Conservation (phyloP, 2,113 vertebrate species). For the Synchiropus splendidus region DNA sequence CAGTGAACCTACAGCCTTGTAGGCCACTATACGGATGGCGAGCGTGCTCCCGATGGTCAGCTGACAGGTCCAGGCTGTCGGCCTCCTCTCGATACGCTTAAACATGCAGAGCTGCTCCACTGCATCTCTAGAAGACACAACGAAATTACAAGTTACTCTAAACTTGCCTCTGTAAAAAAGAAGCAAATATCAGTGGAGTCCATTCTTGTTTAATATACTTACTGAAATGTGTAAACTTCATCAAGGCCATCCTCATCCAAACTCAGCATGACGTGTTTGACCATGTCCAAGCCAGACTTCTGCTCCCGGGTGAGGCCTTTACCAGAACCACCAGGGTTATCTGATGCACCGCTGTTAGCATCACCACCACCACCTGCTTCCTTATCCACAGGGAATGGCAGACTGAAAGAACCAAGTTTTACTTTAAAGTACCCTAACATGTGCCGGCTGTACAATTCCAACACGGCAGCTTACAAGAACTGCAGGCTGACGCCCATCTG, state of each 20-base stretch:
- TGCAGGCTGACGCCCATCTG: slow-evolving; percentile 77
- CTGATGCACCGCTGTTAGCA: slow-evolving; percentile 1
- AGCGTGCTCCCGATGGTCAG: slow-evolving; percentile 86
- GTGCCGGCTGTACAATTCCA: no score
- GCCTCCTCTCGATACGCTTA: slow-evolving; percentile 74
- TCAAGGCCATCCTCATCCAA: slow-evolving; percentile 82
- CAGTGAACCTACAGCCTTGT: slow-evolving; percentile 80
- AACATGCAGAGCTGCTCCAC: slow-evolving; percentile 80
- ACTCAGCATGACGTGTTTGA: slow-evolving; percentile 74
- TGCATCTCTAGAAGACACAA: slow-evolving; percentile 69
- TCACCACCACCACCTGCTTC: slow-evolving; percentile 34
- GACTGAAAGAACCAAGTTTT: slow-evolving; percentile 50
- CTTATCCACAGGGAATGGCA: slow-evolving; percentile 75
- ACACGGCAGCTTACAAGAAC: slow-evolving; percentile 80
- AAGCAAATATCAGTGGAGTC: neutral
- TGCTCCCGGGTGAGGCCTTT: slow-evolving; percentile 78
- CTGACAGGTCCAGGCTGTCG: slow-evolving; percentile 78
- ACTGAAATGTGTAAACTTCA: slow-evolving; percentile 89
- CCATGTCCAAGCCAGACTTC: slow-evolving; percentile 69
- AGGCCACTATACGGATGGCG: slow-evolving; percentile 83
- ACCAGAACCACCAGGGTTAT: slow-evolving; percentile 23
- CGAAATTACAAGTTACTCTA: neutral
- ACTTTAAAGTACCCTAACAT: no score
- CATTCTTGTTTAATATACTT: neutral
- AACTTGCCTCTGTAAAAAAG: no score